Evolutionary conservation across 1,140 invertebrate species (phyloP).

Genomic region (Lutraria rhynchaena): DNA sequence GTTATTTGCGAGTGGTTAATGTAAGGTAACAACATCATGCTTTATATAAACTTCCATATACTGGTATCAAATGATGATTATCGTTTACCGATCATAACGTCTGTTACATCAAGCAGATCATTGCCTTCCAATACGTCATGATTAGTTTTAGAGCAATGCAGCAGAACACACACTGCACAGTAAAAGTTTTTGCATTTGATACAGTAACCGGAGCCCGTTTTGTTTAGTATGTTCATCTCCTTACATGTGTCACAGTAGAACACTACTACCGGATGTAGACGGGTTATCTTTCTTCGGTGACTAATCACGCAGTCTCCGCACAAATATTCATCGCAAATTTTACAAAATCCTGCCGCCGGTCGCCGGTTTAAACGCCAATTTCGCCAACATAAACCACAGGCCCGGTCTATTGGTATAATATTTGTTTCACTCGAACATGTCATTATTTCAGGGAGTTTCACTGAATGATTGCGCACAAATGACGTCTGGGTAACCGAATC

Average conservation of each 20-base stretch:
- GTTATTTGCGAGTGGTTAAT: too few relatives aligned
- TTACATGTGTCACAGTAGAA: constrained; percentile 49
- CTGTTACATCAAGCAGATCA: constrained; percentile 39
- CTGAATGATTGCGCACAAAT: neutral
- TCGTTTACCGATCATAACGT: constrained; percentile 47
- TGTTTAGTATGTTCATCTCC: constrained; percentile 52
- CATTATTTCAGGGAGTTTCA: constrained; percentile 22
- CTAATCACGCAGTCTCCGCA: constrained; percentile 26
- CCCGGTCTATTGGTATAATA: constrained; percentile 4
- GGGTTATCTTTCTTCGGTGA: constrained; percentile 24
- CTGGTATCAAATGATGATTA: too few relatives aligned
- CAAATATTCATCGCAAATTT: constrained; percentile 45
- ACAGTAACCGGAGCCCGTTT: constrained; percentile 38
- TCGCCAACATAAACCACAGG: constrained; percentile 29
- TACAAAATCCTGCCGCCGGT: constrained; percentile 46
- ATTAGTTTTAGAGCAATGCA: constrained; percentile 20
- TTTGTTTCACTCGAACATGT: neutral
- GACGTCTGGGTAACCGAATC: neutral
- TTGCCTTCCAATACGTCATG: constrained; percentile 49
- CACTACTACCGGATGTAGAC: constrained; percentile 37
- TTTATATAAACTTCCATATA: too few relatives aligned
- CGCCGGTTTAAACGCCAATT: neutral
- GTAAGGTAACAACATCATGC: too few relatives aligned
- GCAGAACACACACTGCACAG: constrained; percentile 40
- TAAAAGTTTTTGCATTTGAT: constrained; percentile 40